Base-by-base conservation (phyloP, 2,797 vertebrate species). In the Australoheros facetus region DNA sequence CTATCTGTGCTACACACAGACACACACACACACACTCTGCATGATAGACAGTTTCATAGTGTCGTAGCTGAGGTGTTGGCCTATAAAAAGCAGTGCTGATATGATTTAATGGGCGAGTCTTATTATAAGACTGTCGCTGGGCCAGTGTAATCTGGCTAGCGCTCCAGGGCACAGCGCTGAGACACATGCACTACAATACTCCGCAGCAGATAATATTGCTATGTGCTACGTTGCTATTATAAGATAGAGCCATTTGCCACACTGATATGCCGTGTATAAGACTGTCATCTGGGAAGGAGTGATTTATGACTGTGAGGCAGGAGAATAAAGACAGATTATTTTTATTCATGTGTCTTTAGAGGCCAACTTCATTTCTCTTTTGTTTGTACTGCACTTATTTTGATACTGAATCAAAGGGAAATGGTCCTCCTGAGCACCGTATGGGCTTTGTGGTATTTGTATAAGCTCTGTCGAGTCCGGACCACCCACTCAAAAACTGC, bases 41-140 rank as follows among this genome's bases (percentile, higher is more conserved):
- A 80, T 94, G 94, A 94, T 79, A 82, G 93, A 92, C 92, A 92
- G 93, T 93, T 93, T 90, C 91, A 93, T 90, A 90, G 93, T 90
- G 82, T 89, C 64, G 87, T 86, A 83, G 91, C 93, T 90, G 90
- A 95, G 93, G 94, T 93, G 94, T 91, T 90, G 91, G 91, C 93
- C 94, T 95, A 95, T 96, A 95, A 95, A 95, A 96, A 95, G 95
- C 92, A 91, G 91, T 83, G 91, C 94, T 94, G 95, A 95, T 96
- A 95, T 94, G 95, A 95, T 95, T 96, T 95, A 93, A 96, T 94
- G 93, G 92, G 89, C 90, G 84, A 91, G 92, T 93, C 93, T 94
- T 94, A 95, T 96, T 95, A 95, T 94, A 94, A 95, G 93, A 93
- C 93, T 93, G 93, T 95, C 90, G 92, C 92, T 89, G 91, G 91